These are phyloP conservation scores for Frieseomelitta varia DNA, from an alignment of 1,140 invertebrate genomes.

Conservation along the genomic window DNA sequence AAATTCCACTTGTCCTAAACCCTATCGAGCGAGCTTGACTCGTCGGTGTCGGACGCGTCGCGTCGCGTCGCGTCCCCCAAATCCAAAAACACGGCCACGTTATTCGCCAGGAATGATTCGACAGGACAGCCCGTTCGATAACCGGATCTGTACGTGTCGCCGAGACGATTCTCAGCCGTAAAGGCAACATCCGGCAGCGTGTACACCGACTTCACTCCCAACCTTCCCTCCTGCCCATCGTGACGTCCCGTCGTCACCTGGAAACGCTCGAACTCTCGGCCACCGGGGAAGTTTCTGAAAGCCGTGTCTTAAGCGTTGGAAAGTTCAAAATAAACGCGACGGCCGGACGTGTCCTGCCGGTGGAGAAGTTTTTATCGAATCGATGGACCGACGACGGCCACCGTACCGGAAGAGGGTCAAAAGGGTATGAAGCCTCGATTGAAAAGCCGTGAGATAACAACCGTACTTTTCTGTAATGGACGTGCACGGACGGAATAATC, in stretches of 20 bases:
- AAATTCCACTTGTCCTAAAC: too few species aligned
- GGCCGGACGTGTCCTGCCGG: background rate
- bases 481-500: background rate
- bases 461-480: background rate
- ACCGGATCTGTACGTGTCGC: background rate
- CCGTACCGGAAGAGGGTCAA: background rate
- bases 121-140: too few species aligned
- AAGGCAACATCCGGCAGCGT: background rate
- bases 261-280: background rate
- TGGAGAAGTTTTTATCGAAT: slow-evolving; percentile 25
- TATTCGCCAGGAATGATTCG: too few species aligned
- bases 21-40: too few species aligned
- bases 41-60: too few species aligned
- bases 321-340: slow-evolving; percentile 30
- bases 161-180: background rate
- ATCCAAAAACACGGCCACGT: too few species aligned
- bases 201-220: slow-evolving; percentile 3
- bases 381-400: background rate
- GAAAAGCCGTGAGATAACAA: slow-evolving; percentile 7
- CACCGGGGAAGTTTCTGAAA: slow-evolving; percentile 1
- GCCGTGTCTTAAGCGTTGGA: slow-evolving; percentile 28
- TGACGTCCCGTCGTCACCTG: background rate
- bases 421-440: background rate
- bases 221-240: too few species aligned
- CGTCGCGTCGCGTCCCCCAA: too few species aligned